Conservation (phyloP, 2,888 invertebrate genomes). For the Cataglyphis livida region DNA sequence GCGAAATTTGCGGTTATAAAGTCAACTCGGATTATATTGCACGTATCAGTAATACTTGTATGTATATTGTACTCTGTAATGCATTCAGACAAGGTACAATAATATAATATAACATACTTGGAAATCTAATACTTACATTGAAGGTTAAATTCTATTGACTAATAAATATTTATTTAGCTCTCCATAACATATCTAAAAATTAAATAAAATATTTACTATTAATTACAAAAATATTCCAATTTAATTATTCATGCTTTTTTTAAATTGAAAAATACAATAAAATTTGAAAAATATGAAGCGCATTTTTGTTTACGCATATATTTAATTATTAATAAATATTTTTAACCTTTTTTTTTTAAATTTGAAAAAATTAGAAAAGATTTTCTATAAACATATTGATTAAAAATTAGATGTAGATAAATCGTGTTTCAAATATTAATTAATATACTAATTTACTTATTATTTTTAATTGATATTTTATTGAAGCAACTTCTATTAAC, state of each 20-base stretch:
- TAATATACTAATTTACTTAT: background rate
- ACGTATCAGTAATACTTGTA: background rate
- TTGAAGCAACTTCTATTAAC: background rate
- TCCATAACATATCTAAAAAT: background rate
- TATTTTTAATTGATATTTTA: background rate
- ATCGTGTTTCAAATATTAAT: background rate
- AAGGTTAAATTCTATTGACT: background rate
- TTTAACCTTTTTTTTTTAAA: background rate
- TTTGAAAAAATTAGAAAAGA: background rate
- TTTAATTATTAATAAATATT: background rate
- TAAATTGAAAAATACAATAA: background rate
- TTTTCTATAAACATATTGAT: background rate
- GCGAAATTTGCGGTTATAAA: conserved; percentile 6
- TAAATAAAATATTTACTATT: background rate
- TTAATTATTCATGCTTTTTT: background rate
- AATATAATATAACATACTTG: background rate
- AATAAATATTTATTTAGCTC: background rate
- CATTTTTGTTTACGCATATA: background rate
- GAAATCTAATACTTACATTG: background rate
- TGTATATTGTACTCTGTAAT: background rate
- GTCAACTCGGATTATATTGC: background rate
- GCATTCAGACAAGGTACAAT: background rate
- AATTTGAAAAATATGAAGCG: background rate
- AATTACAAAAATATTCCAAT: background rate
- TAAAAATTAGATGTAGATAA: background rate